Evolutionary conservation across 2,888 invertebrate genomes (phyloP).

Genomic region (Mesochorus sp.): DNA sequence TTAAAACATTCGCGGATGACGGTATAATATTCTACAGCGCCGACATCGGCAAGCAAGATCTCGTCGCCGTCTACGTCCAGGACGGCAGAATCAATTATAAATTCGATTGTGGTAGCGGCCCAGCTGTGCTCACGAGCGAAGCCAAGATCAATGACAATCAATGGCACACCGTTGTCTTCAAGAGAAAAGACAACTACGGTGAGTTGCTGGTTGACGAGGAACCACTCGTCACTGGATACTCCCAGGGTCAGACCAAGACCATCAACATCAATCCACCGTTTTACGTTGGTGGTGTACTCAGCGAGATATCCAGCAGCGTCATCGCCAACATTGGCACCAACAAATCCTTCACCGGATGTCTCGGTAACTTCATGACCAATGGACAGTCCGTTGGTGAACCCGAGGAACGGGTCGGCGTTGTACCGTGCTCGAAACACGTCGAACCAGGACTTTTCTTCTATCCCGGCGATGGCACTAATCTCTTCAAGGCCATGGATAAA

Average conservation of each 20-base stretch:
- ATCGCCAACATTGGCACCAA: conserved; percentile 82
- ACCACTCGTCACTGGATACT: conserved; percentile 83
- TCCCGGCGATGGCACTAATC: conserved; percentile 87
- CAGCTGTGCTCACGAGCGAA: conserved; percentile 84
- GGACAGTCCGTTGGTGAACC: conserved; percentile 86
- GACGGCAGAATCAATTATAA: conserved; percentile 86
- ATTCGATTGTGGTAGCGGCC: conserved; percentile 88
- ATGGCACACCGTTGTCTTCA: conserved; percentile 91
- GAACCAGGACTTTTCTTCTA: conserved; percentile 94
- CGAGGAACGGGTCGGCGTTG: conserved; percentile 85
- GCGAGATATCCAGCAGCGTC: conserved; percentile 82
- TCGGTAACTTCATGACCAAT: conserved; percentile 89
- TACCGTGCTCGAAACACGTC: conserved; percentile 90
- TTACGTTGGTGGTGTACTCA: conserved; percentile 91
- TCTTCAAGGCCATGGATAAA: conserved; percentile 87
- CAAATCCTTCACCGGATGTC: conserved; percentile 91
- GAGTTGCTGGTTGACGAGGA: conserved; percentile 87
- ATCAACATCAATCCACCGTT: conserved; percentile 88
- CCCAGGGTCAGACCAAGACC: conserved; percentile 82
- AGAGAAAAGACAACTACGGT: conserved; percentile 86
- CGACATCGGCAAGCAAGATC: conserved; percentile 85
- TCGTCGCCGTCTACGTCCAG: conserved; percentile 89
- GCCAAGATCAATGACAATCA: conserved; percentile 87
- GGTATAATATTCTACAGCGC: conserved; percentile 94
- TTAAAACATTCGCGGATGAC: conserved; percentile 89